Percentiles rank a stretch among this genome's conserved stretches.
Evolutionary conservation across 2,797 vertebrate species (phyloP).

Genomic region (Tokudaia muenninki): DNA sequence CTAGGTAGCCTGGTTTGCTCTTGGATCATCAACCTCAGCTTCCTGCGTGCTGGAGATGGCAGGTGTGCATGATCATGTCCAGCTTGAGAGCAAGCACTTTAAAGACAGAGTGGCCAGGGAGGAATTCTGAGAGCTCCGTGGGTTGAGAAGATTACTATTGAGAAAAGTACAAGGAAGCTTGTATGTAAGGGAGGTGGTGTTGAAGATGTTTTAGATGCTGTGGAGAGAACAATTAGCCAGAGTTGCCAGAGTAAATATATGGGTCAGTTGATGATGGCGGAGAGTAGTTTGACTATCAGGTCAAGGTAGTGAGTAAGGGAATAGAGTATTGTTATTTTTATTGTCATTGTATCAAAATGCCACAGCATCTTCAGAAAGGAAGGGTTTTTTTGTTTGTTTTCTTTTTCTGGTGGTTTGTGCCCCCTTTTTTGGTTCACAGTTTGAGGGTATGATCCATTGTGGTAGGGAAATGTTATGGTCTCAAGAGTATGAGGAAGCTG

Average conservation of each 20-base stretch:
- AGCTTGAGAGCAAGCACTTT: slow-evolving; percentile 24
- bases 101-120: neutral
- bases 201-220: slow-evolving; percentile 44
- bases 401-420: neutral
- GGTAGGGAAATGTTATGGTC: neutral
- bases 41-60: neutral
- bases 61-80: neutral
- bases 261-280: neutral
- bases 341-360: neutral
- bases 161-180: slow-evolving; percentile 21
- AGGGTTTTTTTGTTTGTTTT: neutral
- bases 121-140: neutral
- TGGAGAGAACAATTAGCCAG: slow-evolving; percentile 27
- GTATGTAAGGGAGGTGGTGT: slow-evolving; percentile 10
- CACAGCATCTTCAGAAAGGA: neutral
- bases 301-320: neutral
- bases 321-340: neutral
- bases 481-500: neutral
- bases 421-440: neutral
- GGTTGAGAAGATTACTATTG: neutral
- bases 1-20: neutral
- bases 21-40: neutral
- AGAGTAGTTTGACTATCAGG: neutral
- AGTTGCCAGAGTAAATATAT: slow-evolving; percentile 6
- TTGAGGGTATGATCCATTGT: neutral